Percentiles rank a stretch among this genome's conserved stretches.
phyloP scores from a whole-genome alignment of 2,888 invertebrate species.

The Chrysolina oricalcia region DNA sequence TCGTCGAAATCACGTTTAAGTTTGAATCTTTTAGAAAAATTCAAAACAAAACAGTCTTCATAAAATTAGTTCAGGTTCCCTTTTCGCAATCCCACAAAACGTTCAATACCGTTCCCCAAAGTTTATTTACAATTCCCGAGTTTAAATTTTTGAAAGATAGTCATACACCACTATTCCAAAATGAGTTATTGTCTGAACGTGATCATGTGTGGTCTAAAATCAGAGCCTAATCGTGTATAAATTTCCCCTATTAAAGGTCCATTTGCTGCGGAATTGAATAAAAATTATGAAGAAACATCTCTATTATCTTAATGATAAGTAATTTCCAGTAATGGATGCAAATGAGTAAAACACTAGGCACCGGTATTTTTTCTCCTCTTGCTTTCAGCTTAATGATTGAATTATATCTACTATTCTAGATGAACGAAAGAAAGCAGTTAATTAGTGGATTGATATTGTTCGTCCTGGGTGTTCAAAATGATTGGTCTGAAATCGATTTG shows the following conservation, averaged over 20 bases:
- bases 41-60: no score
- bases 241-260: constrained; percentile 3
- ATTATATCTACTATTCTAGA: not conserved
- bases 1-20: no score
- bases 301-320: constrained; percentile 29
- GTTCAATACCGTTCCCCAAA: no score
- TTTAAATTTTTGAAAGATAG: not conserved
- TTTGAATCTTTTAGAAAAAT: no score
- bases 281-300: constrained; percentile 19
- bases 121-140: no score
- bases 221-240: constrained; percentile 1
- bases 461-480: not conserved
- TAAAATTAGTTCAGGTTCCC: no score
- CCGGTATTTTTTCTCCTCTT: not conserved
- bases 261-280: constrained; percentile 19
- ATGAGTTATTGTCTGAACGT: not conserved
- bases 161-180: not conserved
- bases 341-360: constrained; percentile 6
- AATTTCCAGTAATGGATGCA: constrained; percentile 19
- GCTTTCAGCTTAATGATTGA: not conserved
- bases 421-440: not conserved
- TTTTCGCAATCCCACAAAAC: no score
- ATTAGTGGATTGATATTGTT: constrained; percentile 1
- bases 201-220: constrained; percentile 14
- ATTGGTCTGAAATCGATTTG: not conserved